Percentiles rank a stretch among this genome's conserved stretches.
These are phyloP conservation scores for Lonchura striata DNA, from an alignment of 2,113 vertebrate species.

Conservation along the genomic window DNA sequence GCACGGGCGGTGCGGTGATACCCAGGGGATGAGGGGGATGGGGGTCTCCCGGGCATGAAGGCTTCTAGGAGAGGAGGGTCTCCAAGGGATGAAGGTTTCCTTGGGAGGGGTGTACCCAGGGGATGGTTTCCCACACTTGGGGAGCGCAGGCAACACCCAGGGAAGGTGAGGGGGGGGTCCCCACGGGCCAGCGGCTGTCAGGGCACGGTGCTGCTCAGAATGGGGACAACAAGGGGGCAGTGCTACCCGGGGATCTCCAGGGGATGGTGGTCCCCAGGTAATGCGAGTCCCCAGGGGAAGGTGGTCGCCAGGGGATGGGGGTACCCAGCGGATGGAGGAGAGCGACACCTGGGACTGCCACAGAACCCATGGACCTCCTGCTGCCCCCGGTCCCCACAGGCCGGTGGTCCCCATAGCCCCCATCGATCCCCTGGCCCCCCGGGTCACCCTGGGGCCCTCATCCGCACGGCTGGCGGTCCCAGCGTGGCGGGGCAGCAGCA, in stretches of 20 bases:
- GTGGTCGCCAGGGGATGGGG: no score
- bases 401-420: accelerated
- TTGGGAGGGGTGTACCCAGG: background rate
- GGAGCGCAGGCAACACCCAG: background rate
- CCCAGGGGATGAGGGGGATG: background rate
- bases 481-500: background rate
- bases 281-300: background rate
- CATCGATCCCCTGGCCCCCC: accelerated
- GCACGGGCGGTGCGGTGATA: background rate
- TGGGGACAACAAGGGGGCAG: background rate
- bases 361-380: background rate
- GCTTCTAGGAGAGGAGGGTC: background rate
- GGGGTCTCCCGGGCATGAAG: background rate
- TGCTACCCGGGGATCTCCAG: accelerated
- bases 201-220: background rate
- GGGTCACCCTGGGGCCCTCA: background rate
- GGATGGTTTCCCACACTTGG: background rate
- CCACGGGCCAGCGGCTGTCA: background rate
- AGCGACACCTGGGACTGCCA: background rate
- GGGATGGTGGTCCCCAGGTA: background rate
- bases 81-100: background rate
- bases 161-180: background rate
- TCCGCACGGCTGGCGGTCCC: background rate
- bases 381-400: background rate
- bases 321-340: no score